phyloP scores from a whole-genome alignment of 2,888 invertebrate genomes.

The Cetonia aurata region DNA sequence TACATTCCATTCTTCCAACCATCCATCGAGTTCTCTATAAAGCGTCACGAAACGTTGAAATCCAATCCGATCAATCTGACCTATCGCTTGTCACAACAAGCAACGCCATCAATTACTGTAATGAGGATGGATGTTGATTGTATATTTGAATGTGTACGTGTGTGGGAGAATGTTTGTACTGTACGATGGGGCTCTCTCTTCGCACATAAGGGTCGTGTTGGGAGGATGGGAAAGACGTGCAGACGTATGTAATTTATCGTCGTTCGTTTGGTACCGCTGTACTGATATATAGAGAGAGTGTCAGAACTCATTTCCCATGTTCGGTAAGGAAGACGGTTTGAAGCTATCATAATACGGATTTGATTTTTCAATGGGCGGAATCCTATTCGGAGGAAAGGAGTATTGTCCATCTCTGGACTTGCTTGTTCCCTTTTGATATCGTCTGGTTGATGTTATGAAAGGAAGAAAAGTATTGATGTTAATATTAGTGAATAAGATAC shows the following conservation, averaged over 20 bases:
- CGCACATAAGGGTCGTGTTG: slow-evolving; percentile 26
- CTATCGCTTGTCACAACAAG: slow-evolving; percentile 64
- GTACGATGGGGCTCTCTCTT: slow-evolving; percentile 12
- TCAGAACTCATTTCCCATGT: slow-evolving; percentile 66
- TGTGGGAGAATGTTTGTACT: slow-evolving; percentile 35
- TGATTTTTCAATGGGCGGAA: slow-evolving; percentile 55
- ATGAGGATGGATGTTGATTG: slow-evolving; percentile 62
- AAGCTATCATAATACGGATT: slow-evolving; percentile 58
- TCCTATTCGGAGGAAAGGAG: slow-evolving; percentile 28
- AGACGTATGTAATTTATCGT: slow-evolving; percentile 9
- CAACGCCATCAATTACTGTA: slow-evolving; percentile 65
- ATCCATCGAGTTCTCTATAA: neutral
- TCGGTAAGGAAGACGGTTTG: slow-evolving; percentile 59
- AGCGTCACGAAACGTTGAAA: slow-evolving; percentile 59
- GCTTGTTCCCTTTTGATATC: neutral
- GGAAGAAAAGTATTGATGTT: neutral
- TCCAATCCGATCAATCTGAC: slow-evolving; percentile 66
- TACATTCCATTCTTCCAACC: neutral
- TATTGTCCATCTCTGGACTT: slow-evolving; percentile 1
- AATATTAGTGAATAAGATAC: no score
- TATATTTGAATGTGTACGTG: slow-evolving; percentile 39
- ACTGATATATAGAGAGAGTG: slow-evolving; percentile 53
- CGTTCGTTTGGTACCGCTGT: slow-evolving; percentile 10
- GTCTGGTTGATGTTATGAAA: neutral
- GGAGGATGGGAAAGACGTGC: slow-evolving; percentile 45